Percentiles rank a stretch among this genome's conserved stretches.
Evolutionary conservation across 2,888 invertebrate genomes (phyloP).

Genomic region (Petrolisthes manimaculis): DNA sequence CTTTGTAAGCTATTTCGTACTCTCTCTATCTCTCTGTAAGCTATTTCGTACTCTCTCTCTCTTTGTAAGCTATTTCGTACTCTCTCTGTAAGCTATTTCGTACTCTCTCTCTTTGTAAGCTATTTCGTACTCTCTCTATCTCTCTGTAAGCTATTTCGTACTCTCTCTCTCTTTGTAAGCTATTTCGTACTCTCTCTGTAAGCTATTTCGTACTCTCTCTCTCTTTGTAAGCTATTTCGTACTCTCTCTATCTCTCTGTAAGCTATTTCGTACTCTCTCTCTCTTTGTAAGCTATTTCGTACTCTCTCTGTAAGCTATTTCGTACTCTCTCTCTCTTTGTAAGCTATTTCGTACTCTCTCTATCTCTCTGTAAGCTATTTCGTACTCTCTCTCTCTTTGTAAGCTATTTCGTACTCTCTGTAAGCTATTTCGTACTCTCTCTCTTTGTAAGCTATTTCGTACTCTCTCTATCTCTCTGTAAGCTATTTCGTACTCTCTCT

Average conservation of each 20-base stretch:
- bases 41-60: background rate
- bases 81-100: background rate
- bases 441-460: background rate
- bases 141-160: background rate
- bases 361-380: background rate
- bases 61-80: background rate
- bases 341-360: background rate
- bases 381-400: background rate
- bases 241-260: slow-evolving; percentile 13
- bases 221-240: background rate
- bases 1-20: background rate
- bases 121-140: slow-evolving; percentile 4
- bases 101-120: background rate
- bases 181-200: background rate
- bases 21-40: background rate
- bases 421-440: background rate
- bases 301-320: background rate
- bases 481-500: slow-evolving; percentile 9
- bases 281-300: background rate
- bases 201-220: background rate
- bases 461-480: background rate
- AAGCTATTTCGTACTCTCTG: background rate
- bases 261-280: background rate
- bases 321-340: background rate
- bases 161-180: background rate